Evolutionary conservation across 2,888 invertebrate species (phyloP).

Genomic region (Sylvicola cinctus): DNA sequence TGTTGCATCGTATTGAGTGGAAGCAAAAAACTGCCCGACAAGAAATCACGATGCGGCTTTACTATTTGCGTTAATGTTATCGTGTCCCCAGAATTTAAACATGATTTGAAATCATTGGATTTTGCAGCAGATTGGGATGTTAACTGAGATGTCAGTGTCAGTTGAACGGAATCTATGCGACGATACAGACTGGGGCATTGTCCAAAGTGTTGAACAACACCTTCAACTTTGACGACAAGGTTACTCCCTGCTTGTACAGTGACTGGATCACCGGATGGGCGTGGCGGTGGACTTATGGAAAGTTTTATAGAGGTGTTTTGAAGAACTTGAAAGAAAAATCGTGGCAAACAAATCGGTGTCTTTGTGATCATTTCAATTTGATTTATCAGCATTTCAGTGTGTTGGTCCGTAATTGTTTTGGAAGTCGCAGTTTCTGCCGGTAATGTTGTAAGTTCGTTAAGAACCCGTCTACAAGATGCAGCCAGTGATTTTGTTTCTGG

Average conservation of each 20-base stretch:
- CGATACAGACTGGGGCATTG: conserved; percentile 45
- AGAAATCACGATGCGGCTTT: conserved; percentile 81
- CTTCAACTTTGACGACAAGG: conserved; percentile 82
- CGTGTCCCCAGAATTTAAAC: conserved; percentile 14
- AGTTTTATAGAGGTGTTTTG: conserved; percentile 66
- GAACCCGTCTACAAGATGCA: conserved; percentile 20
- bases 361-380: conserved; percentile 39
- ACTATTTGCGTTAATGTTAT: conserved; percentile 57
- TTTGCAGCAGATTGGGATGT: conserved; percentile 19
- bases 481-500: conserved; percentile 20
- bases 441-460: conserved; percentile 16
- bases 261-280: conserved; percentile 62
- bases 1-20: conserved; percentile 9
- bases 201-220: conserved; percentile 58
- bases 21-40: conserved; percentile 78
- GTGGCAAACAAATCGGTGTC: conserved; percentile 44
- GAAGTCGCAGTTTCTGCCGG: conserved; percentile 18
- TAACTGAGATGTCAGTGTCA: conserved; percentile 45
- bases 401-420: conserved; percentile 25
- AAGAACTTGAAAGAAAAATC: conserved; percentile 68
- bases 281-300: conserved; percentile 61
- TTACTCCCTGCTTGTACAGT: conserved; percentile 66
- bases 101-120: conserved; percentile 8
- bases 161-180: conserved; percentile 45
- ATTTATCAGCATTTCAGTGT: conserved; percentile 34